A percentile compares a stretch with the other conserved stretches of the same genome.
Conservation (phyloP, 2,888 invertebrate species). For the Cynaeus angustus region DNA sequence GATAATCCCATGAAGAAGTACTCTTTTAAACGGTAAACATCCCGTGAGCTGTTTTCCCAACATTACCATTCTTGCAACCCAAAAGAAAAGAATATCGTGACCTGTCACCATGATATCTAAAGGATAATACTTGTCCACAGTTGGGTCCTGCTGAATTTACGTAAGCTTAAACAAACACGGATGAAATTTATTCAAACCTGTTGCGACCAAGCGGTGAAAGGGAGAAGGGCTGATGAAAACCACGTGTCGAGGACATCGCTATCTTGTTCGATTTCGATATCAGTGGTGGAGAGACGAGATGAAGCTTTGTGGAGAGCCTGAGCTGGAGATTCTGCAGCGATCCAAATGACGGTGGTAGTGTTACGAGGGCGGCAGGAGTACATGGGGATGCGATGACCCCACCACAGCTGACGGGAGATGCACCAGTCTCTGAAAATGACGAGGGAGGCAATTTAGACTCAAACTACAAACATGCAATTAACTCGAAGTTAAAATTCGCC, state of each 20-base stretch:
- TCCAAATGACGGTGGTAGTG: constrained; percentile 60
- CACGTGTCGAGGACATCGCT: constrained; percentile 99
- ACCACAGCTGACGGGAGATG: constrained; percentile 98
- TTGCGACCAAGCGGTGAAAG: constrained; percentile 99
- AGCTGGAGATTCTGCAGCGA: constrained; percentile 73
- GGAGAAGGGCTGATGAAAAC: constrained; percentile 98
- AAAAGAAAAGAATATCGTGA: constrained; percentile 98
- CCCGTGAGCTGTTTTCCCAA: constrained; percentile 89
- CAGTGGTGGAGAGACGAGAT: constrained; percentile 76
- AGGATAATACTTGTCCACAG: constrained; percentile 80
- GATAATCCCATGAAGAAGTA: constrained; percentile 97
- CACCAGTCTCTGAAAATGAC: constrained; percentile 90
- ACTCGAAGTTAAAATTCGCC: too few relatives aligned
- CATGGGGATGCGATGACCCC: constrained; percentile 99
- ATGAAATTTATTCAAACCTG: constrained; percentile 65
- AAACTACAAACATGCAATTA: too few relatives aligned
- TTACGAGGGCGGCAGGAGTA: constrained; percentile 73
- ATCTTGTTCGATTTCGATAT: constrained; percentile 82
- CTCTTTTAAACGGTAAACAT: constrained; percentile 92
- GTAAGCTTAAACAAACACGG: not conserved
- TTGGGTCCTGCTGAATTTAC: constrained; percentile 73
- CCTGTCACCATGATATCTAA: constrained; percentile 95
- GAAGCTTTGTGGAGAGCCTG: constrained; percentile 89
- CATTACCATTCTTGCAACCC: constrained; percentile 99
- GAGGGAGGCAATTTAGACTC: too few relatives aligned